Evolutionary conservation across 2,113 vertebrate genomes (phyloP), one percentile per base, ranked within the genome.

Genomic region (Sturnira hondurensis): DNA sequence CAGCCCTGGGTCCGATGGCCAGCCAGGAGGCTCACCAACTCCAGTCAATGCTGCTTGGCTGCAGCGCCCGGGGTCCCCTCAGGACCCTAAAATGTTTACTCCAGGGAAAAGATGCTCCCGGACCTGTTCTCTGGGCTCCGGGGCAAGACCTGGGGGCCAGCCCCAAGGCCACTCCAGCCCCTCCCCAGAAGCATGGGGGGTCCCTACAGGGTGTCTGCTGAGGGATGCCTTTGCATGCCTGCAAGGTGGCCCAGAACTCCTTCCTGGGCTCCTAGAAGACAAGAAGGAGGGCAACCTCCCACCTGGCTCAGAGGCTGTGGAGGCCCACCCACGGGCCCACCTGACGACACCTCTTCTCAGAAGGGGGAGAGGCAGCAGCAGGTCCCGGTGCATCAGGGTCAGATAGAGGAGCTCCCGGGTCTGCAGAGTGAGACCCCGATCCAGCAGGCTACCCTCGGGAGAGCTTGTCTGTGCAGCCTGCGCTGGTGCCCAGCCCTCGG

Each of bases 101-200:
- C 38, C 17, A 52, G 11, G 45, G 7, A 56, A 92, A 65, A 77
- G 80, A 84, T 1, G 1, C 14, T 43, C 70, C 19, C 31, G 41
- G 26, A 4, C 14, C 36, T 16, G 13, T 17, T 4, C 3, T 19
- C n/a, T 24, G 38, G 41, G 52, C 74, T 6, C 19, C 3, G 19
- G 17, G 20, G 41, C 36, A 78, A 38, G 50, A 31, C 10, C 7
- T 3, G 28, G 0, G 19, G 28, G 28, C 28, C 9, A 12, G 61
- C 11, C 61, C 12, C 61, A 63, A 31, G 14, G 63, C 22, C 33
- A 2, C 14, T 17, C 9, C 2, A 15, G 63, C 0, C 0, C 7
- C 28, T 56, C 26, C 63, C 47, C 56, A 12, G 3, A 63, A 16
- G 28, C 1, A 0, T 2, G 22, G 47, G 47, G 47, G 10, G 47